Evolutionary conservation across 2,797 vertebrate genomes (phyloP).

Genomic region (Myiotriccus ornatus): DNA sequence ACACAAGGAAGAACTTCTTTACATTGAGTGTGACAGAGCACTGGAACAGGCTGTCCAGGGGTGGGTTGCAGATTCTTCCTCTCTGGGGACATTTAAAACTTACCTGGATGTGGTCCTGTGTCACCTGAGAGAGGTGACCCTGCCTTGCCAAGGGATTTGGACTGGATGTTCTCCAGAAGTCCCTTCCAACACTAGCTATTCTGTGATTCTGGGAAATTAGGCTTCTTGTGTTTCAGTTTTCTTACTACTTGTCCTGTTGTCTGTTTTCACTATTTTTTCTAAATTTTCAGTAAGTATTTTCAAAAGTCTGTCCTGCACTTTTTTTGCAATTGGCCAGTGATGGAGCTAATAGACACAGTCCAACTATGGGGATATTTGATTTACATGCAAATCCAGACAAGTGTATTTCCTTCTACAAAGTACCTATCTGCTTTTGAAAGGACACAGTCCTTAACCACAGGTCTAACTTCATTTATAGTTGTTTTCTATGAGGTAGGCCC

Average conservation of each 20-base stretch:
- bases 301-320: neutral
- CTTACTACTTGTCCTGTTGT: neutral
- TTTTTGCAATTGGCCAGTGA: neutral
- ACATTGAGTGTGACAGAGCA: accelerated
- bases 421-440: neutral
- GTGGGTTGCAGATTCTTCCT: neutral
- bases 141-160: neutral
- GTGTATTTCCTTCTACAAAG: neutral
- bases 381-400: neutral
- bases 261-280: neutral
- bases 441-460: neutral
- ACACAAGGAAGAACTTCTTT: neutral
- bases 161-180: neutral
- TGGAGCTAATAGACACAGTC: neutral
- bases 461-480: neutral
- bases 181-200: too few relatives aligned
- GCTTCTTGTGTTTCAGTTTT: neutral
- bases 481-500: neutral
- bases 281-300: neutral
- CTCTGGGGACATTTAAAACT: neutral
- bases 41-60: too few relatives aligned
- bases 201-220: neutral
- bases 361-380: neutral
- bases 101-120: too few relatives aligned
- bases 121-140: too few relatives aligned